phyloP scores from a whole-genome alignment of 2,888 invertebrate genomes.

The Hermaeophaga mercurialis region DNA sequence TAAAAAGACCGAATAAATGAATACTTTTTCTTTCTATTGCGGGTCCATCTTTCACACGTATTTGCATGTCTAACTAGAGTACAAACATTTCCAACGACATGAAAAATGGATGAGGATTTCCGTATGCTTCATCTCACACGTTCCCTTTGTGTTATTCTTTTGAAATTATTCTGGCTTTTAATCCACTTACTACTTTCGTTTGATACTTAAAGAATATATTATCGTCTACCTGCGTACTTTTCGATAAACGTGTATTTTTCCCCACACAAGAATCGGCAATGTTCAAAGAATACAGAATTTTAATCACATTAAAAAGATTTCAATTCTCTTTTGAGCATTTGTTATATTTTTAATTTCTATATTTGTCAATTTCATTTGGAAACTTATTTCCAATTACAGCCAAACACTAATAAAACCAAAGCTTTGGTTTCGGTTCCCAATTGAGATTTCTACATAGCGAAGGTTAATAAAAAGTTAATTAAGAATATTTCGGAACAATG shows the following conservation, averaged over 20 bases:
- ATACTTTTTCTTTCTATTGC: constrained; percentile 15
- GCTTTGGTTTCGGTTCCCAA: too few species aligned
- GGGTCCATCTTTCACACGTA: constrained; percentile 42
- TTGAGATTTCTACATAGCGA: too few species aligned
- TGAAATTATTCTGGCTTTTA: constrained; percentile 48
- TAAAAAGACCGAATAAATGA: constrained; percentile 17
- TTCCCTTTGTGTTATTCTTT: constrained; percentile 42
- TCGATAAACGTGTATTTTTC: too few species aligned
- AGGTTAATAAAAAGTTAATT: constrained; percentile 3
- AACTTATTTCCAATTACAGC: too few species aligned
- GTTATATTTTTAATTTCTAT: too few species aligned
- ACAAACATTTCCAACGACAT: constrained; percentile 52
- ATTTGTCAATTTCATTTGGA: too few species aligned
- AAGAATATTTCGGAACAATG: neutral
- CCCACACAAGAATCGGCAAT: too few species aligned
- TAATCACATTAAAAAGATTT: too few species aligned
- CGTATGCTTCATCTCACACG: constrained; percentile 48
- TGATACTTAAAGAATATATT: constrained; percentile 46
- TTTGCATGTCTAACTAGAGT: constrained; percentile 54
- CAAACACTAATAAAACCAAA: too few species aligned
- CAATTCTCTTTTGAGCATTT: too few species aligned
- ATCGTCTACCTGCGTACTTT: constrained; percentile 12
- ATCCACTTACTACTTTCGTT: constrained; percentile 45
- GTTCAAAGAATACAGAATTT: too few species aligned
- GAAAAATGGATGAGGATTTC: constrained; percentile 53